Percentiles rank a stretch among this genome's conserved stretches.
Conservation (phyloP, 2,888 invertebrate species). For the Gastracanthus pulcherrimus region DNA sequence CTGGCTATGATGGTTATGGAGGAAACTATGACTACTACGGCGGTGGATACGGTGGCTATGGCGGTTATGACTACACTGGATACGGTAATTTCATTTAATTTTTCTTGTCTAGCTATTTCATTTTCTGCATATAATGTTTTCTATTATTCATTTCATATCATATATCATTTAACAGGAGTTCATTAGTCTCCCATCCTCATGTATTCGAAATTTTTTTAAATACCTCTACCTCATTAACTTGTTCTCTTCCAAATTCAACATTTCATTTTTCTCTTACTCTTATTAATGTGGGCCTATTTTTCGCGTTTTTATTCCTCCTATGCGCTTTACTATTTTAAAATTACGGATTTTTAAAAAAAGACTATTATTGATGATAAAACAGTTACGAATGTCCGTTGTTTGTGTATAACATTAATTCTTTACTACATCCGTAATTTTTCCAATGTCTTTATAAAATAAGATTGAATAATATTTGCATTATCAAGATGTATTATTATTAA, state of each 20-base stretch:
- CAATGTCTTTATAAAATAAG: constrained; percentile 2
- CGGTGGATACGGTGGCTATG: constrained; percentile 88
- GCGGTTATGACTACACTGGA: constrained; percentile 89
- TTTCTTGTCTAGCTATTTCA: constrained; percentile 43
- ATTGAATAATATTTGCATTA: background rate
- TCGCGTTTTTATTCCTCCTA: background rate
- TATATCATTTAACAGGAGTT: constrained; percentile 37
- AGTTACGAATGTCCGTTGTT: too few species aligned
- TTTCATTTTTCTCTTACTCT: background rate
- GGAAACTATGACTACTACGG: constrained; percentile 83
- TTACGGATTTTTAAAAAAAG: constrained; percentile 20
- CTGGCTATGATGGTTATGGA: constrained; percentile 88
- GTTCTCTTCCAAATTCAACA: constrained; percentile 12
- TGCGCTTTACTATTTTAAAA: constrained; percentile 11
- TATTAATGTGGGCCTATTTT: constrained; percentile 8
- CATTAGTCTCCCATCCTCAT: constrained; percentile 30
- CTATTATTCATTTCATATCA: constrained; percentile 22
- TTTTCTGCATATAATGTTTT: constrained; percentile 43
- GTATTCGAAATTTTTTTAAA: constrained; percentile 11
- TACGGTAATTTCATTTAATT: constrained; percentile 81
- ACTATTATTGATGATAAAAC: background rate
- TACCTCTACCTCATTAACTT: background rate
- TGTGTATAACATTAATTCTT: too few species aligned
- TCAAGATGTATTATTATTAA: background rate
- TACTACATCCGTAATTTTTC: constrained; percentile 20